A percentile compares a stretch with the other conserved stretches of the same genome.
These are phyloP conservation scores for Trypoxylon attenuatum DNA, from an alignment of 2,888 invertebrate species.

Conservation along the genomic window DNA sequence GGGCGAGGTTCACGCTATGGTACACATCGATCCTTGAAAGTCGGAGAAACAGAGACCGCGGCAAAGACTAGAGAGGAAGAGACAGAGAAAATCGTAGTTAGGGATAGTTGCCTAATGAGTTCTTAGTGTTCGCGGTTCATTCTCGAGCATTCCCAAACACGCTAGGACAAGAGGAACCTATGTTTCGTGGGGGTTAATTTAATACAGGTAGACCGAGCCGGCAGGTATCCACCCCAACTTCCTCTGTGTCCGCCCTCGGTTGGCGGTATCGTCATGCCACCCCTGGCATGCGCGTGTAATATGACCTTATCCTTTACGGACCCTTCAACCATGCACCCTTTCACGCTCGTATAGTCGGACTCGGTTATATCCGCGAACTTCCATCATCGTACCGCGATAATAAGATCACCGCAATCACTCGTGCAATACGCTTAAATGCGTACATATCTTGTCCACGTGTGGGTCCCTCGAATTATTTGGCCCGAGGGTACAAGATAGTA, in stretches of 20 bases:
- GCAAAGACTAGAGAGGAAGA: not conserved
- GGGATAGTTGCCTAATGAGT: conserved; percentile 56
- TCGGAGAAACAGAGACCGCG: too few relatives aligned
- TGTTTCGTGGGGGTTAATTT: conserved; percentile 63
- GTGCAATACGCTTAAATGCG: conserved; percentile 51
- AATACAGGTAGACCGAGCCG: conserved; percentile 65
- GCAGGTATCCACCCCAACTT: conserved; percentile 61
- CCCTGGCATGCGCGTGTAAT: conserved; percentile 36
- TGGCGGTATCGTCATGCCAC: conserved; percentile 29
- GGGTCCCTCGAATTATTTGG: conserved; percentile 5
- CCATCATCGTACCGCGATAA: conserved; percentile 39
- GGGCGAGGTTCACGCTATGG: too few relatives aligned
- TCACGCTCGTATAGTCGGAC: not conserved
- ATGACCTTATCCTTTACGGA: conserved; percentile 36
- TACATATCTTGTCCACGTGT: conserved; percentile 32
- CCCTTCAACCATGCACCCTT: conserved; percentile 14
- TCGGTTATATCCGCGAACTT: conserved; percentile 44
- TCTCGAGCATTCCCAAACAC: conserved; percentile 60
- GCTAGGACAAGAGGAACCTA: conserved; percentile 45
- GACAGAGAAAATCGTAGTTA: conserved; percentile 10
- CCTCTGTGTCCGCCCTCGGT: conserved; percentile 40
- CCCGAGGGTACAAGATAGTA: not conserved
- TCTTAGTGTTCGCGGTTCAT: conserved; percentile 56
- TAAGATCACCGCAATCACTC: conserved; percentile 48
- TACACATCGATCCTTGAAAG: conserved; percentile 29